Conservation (phyloP, 2,797 vertebrate genomes). For the Eleutherodactylus coqui region DNA sequence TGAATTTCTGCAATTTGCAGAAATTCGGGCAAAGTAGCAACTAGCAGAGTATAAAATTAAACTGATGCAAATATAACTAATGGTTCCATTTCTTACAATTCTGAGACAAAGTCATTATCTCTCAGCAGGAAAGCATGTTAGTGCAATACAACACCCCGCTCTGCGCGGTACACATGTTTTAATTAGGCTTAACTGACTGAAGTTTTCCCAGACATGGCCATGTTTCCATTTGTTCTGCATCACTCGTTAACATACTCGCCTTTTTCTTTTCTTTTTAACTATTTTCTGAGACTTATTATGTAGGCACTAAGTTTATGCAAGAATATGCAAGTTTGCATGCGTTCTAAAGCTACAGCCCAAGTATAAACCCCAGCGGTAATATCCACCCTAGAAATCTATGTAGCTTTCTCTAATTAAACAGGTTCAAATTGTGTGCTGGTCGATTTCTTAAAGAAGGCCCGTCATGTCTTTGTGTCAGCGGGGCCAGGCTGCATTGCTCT, state of each 20-base stretch:
- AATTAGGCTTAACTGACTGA: constrained; percentile 61
- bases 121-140: constrained; percentile 56
- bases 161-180: constrained; percentile 53
- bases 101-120: constrained; percentile 62
- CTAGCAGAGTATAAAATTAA: constrained; percentile 51
- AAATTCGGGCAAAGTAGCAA: constrained; percentile 44
- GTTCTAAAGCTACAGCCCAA: not conserved
- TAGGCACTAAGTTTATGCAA: not conserved
- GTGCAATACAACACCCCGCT: constrained; percentile 18
- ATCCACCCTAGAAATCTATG: no score
- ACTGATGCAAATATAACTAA: constrained; percentile 52
- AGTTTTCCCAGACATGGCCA: constrained; percentile 49
- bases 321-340: not conserved
- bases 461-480: no score
- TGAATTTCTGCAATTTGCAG: constrained; percentile 40
- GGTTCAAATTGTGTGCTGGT: not conserved
- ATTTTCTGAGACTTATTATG: not conserved
- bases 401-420: not conserved
- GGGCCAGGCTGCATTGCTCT: no score
- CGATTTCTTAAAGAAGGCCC: not conserved
- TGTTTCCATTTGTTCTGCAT: constrained; percentile 53
- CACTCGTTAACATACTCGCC: constrained; percentile 34
- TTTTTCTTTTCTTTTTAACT: constrained; percentile 20
- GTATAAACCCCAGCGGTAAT: not conserved
- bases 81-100: constrained; percentile 51